These are phyloP conservation scores for Alcedo quadribrachys DNA, from an alignment of 2,797 vertebrate genomes.

Conservation along the genomic window DNA sequence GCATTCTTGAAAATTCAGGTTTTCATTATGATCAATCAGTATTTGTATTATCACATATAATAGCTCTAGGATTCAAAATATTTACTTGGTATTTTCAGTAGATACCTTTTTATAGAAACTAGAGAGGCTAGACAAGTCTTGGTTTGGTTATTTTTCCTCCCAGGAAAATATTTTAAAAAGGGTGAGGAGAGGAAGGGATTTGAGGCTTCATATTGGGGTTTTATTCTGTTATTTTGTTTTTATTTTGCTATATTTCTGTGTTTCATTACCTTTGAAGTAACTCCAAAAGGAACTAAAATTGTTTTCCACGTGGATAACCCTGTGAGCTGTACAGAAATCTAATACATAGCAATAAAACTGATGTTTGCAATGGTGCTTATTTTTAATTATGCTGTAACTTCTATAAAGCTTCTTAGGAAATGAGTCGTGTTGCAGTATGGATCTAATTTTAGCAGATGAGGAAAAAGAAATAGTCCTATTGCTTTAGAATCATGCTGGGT, in stretches of 20 bases:
- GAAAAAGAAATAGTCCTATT: background rate
- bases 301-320: background rate
- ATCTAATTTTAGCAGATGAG: slow-evolving; percentile 9
- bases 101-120: background rate
- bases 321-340: background rate
- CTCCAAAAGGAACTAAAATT: background rate
- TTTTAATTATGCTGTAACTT: background rate
- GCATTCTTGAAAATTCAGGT: background rate
- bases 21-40: background rate
- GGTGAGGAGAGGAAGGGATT: background rate
- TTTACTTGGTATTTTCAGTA: background rate
- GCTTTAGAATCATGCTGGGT: background rate
- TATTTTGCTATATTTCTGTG: background rate
- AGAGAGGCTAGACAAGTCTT: background rate
- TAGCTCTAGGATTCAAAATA: background rate
- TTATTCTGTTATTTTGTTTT: background rate
- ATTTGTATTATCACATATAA: background rate
- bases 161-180: background rate
- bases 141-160: background rate
- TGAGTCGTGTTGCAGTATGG: background rate
- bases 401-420: background rate
- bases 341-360: background rate
- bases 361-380: background rate
- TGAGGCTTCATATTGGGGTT: rapidly evolving
- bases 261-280: background rate